These are phyloP conservation scores for Platysternon megacephalum DNA, from an alignment of 2,113 vertebrate species.

Conservation along the genomic window DNA sequence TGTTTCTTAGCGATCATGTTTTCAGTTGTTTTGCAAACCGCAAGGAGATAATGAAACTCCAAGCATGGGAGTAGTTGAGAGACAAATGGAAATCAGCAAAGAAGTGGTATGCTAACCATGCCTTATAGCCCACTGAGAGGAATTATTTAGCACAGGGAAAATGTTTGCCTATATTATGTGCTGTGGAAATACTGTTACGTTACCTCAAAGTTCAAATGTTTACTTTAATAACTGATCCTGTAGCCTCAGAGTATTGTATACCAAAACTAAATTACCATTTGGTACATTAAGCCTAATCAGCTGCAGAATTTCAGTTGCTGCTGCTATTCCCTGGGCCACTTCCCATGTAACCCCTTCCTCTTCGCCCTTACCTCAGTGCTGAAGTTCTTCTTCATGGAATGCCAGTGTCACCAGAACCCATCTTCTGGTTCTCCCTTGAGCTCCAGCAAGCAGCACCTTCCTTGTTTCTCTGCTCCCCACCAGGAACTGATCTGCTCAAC, in stretches of 20 bases:
- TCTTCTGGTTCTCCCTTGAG: too few species aligned
- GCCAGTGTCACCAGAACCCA: too few species aligned
- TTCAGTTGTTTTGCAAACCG: not conserved
- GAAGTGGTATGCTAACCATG: not conserved
- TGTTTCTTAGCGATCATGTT: not conserved
- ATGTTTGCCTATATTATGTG: not conserved
- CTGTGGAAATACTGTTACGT: not conserved
- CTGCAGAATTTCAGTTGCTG: not conserved
- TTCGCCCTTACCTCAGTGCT: too few species aligned
- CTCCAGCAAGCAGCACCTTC: too few species aligned
- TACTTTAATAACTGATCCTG: not conserved
- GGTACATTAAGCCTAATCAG: not conserved
- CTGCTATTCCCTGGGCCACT: too few species aligned
- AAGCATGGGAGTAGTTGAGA: not conserved
- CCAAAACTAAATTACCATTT: not conserved
- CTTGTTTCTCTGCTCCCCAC: too few species aligned
- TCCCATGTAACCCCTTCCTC: too few species aligned
- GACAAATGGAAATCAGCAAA: not conserved
- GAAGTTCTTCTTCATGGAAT: too few species aligned
- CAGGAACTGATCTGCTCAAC: too few species aligned
- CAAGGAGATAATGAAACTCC: slow-evolving; percentile 18
- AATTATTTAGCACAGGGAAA: not conserved
- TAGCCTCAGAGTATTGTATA: not conserved
- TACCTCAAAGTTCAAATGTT: slow-evolving; percentile 4
- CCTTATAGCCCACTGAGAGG: not conserved